phyloP scores from a whole-genome alignment of 2,113 vertebrate genomes.

The Nannobrachium achirus region DNA sequence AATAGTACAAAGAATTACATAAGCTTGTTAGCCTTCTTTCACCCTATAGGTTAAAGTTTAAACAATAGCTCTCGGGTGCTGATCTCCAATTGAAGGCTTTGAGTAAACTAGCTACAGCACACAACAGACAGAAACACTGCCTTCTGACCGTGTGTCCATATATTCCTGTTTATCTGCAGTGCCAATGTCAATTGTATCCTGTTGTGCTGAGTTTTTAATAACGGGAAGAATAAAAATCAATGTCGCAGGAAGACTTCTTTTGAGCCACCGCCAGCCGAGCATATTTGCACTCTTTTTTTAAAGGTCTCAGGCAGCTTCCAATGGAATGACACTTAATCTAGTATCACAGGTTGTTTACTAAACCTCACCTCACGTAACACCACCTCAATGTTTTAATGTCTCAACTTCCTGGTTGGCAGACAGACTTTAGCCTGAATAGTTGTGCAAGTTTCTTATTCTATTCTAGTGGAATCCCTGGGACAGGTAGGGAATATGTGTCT shows the following conservation, averaged over 20 bases:
- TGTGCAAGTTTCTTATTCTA: not conserved
- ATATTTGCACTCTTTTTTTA: not conserved
- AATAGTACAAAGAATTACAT: constrained; percentile 13
- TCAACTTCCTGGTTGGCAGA: not conserved
- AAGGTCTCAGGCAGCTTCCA: not conserved
- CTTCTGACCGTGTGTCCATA: not conserved
- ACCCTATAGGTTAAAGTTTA: constrained; percentile 30
- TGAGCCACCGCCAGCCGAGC: not conserved
- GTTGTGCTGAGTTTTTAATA: constrained; percentile 43
- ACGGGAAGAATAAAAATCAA: constrained; percentile 11
- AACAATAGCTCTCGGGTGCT: constrained; percentile 26
- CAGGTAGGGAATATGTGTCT: not conserved
- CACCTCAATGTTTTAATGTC: not conserved
- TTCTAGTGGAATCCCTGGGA: not conserved
- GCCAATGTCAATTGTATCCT: constrained; percentile 40
- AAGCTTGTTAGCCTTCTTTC: constrained; percentile 21
- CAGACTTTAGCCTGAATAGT: not conserved
- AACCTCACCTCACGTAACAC: not conserved
- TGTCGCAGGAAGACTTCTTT: constrained; percentile 3
- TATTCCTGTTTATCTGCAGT: constrained; percentile 19
- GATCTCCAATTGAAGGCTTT: constrained; percentile 8
- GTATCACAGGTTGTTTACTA: not conserved
- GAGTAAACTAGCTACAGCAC: constrained; percentile 4
- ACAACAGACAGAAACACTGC: constrained; percentile 22
- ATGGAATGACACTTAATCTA: not conserved